Conservation (phyloP, 2,888 invertebrate genomes). For the Phalangium opilio region DNA sequence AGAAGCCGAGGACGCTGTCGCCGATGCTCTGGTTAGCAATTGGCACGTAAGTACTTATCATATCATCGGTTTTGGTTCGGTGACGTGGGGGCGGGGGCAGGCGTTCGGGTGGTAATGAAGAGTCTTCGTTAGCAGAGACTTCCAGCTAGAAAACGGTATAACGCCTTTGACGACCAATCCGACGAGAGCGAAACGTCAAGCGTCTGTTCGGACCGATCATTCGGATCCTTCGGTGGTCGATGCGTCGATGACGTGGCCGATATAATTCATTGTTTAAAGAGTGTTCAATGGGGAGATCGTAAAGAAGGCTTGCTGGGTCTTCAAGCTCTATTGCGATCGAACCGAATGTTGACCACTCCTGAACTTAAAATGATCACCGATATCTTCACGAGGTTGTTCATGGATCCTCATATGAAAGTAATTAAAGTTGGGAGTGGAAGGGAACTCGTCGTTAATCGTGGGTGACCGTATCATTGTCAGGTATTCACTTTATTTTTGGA, state of each 20-base stretch:
- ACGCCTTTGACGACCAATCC: conserved; percentile 41
- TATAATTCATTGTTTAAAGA: conserved; percentile 71
- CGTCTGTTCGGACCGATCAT: conserved; percentile 79
- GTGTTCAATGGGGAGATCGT: conserved; percentile 83
- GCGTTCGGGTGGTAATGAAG: no score
- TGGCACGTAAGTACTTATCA: background rate
- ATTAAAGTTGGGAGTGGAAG: no score
- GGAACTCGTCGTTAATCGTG: no score
- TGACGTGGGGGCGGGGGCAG: no score
- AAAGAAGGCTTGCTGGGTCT: conserved; percentile 63
- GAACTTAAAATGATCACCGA: conserved; percentile 77
- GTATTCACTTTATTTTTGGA: conserved; percentile 87
- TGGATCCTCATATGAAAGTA: conserved; percentile 81
- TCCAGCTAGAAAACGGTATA: conserved; percentile 18
- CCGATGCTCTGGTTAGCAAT: conserved; percentile 40
- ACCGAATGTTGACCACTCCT: conserved; percentile 43
- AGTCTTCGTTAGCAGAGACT: conserved; percentile 19
- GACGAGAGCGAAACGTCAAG: conserved; percentile 90
- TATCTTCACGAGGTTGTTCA: conserved; percentile 88
- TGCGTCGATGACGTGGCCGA: conserved; percentile 67
- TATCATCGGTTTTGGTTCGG: no score
- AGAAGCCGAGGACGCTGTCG: conserved; percentile 69
- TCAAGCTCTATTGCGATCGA: conserved; percentile 36
- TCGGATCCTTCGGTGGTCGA: conserved; percentile 56
- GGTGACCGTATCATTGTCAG: no score